These are phyloP conservation scores for Crioceris asparagi DNA, from an alignment of 2,888 invertebrate species.

Conservation along the genomic window DNA sequence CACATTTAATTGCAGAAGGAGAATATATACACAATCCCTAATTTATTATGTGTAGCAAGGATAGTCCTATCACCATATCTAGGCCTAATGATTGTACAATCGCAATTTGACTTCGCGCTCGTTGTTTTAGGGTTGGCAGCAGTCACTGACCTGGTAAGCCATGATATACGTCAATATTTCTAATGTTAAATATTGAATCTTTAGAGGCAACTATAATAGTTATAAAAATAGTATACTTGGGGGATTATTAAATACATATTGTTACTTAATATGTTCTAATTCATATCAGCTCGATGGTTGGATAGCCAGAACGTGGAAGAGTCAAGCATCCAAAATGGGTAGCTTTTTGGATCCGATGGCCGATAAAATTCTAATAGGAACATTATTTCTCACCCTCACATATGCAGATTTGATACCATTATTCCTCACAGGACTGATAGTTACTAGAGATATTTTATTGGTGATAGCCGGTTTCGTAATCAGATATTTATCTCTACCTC, in stretches of 20 bases:
- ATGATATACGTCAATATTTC: no score
- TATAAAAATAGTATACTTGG: not conserved
- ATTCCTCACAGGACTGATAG: constrained; percentile 67
- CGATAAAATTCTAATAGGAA: constrained; percentile 87
- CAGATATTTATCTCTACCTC: constrained; percentile 79
- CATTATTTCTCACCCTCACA: constrained; percentile 78
- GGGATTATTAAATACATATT: no score
- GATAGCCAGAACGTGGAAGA: constrained; percentile 86
- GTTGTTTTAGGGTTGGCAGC: constrained; percentile 78
- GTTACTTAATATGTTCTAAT: no score
- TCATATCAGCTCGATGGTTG: constrained; percentile 77
- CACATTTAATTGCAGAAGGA: constrained; percentile 49
- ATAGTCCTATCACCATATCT: constrained; percentile 81
- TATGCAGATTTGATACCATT: constrained; percentile 78
- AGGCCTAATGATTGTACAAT: constrained; percentile 77
- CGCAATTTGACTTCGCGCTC: constrained; percentile 70
- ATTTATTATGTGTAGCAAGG: constrained; percentile 75
- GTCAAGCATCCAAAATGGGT: constrained; percentile 86
- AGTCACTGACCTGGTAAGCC: constrained; percentile 75
- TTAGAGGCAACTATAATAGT: not conserved
- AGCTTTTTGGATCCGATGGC: constrained; percentile 95
- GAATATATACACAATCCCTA: constrained; percentile 89
- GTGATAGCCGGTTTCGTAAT: constrained; percentile 81
- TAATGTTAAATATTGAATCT: not conserved
- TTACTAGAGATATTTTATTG: constrained; percentile 72